Percentiles rank a stretch among this genome's conserved stretches.
Conservation (phyloP, 2,888 invertebrate genomes). For the Drosophila meridiana region DNA sequence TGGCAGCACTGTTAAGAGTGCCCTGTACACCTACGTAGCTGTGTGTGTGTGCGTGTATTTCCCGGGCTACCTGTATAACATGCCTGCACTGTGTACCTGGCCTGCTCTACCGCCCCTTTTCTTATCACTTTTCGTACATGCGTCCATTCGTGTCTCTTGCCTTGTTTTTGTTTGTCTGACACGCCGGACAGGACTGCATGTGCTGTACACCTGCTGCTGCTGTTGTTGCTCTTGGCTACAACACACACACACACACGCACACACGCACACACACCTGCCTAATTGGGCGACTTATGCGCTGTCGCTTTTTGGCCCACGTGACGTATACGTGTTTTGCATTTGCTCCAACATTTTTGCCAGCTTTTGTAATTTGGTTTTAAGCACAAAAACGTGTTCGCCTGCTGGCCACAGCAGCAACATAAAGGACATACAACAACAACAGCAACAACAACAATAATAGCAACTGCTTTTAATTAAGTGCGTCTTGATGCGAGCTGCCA, state of each 20-base stretch:
- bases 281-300: conserved; percentile 72
- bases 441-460: conserved; percentile 1
- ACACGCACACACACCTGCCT: conserved; percentile 46
- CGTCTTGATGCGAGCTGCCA: conserved; percentile 13
- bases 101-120: background rate
- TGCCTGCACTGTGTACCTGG: conserved; percentile 11
- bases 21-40: background rate
- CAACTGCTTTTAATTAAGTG: conserved; percentile 57
- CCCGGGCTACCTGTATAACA: background rate
- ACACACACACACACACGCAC: conserved; percentile 1
- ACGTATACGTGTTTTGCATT: conserved; percentile 71
- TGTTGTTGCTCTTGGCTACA: background rate
- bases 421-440: background rate
- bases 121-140: background rate
- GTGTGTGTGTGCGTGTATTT: background rate
- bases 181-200: conserved; percentile 9
- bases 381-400: conserved; percentile 30
- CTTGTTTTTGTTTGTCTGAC: conserved; percentile 19
- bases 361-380: conserved; percentile 68
- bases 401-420: conserved; percentile 16
- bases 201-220: background rate
- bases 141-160: background rate
- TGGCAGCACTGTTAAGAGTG: conserved; percentile 1
- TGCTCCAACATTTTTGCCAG: conserved; percentile 63
- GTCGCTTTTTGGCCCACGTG: conserved; percentile 50